phyloP scores from a whole-genome alignment of 2,888 invertebrate genomes.

The Onthophagus sagittarius region DNA sequence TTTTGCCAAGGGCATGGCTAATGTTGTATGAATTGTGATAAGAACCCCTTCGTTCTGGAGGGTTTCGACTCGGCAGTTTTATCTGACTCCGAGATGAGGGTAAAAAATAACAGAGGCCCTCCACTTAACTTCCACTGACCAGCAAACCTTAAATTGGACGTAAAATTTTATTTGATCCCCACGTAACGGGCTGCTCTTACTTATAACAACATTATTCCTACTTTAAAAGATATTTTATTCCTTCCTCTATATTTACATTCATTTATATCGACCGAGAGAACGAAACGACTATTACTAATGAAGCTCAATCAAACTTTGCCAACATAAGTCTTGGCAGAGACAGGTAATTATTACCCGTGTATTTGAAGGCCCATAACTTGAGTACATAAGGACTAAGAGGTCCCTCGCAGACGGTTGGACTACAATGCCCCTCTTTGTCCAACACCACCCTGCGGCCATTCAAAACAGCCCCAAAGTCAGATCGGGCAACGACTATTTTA shows the following conservation, averaged over 20 bases:
- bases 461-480: conserved; percentile 45
- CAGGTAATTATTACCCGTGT: conserved; percentile 31
- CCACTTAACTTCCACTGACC: conserved; percentile 26
- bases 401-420: conserved; percentile 43
- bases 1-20: conserved; percentile 46
- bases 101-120: conserved; percentile 13
- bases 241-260: not conserved
- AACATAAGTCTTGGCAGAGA: conserved; percentile 20
- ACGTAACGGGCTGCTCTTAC: conserved; percentile 16
- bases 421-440: conserved; percentile 45
- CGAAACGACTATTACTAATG: not conserved
- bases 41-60: conserved; percentile 32
- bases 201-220: conserved; percentile 13
- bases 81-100: conserved; percentile 14
- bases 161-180: conserved; percentile 26
- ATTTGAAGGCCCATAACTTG: conserved; percentile 32
- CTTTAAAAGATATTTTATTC: not conserved
- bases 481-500: conserved; percentile 45
- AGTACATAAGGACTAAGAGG: conserved; percentile 32
- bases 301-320: conserved; percentile 22
- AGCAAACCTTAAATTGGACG: conserved; percentile 31
- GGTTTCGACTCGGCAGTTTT: conserved; percentile 26
- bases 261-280: not conserved
- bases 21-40: conserved; percentile 48
- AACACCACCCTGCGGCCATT: conserved; percentile 47